Evolutionary conservation across 2,113 vertebrate genomes (phyloP).

Genomic region (Amphiprion percula): DNA sequence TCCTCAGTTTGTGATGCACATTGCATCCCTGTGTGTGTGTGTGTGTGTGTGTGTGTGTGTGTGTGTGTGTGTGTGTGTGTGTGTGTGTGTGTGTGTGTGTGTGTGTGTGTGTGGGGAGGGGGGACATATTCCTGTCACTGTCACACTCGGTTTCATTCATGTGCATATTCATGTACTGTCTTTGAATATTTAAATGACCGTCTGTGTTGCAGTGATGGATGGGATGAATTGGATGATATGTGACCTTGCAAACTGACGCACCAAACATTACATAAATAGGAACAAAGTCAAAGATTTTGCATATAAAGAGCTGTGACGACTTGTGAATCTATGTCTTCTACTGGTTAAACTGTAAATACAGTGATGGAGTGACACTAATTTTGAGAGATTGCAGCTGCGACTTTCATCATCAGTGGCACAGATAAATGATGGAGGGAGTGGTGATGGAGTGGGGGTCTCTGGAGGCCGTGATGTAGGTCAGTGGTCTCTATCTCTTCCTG

Average conservation of each 20-base stretch:
- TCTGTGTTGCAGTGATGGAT: too few relatives aligned
- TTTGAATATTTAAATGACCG: too few relatives aligned
- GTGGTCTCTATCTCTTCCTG: constrained; percentile 32
- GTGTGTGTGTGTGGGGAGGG: not conserved
- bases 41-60: not conserved
- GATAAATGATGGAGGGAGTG: constrained; percentile 8
- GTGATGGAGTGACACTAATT: too few relatives aligned
- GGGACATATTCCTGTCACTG: constrained; percentile 5
- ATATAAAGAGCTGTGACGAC: too few relatives aligned
- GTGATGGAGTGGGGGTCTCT: constrained; percentile 31
- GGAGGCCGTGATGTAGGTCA: constrained; percentile 56
- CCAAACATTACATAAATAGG: too few relatives aligned
- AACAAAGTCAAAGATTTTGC: too few relatives aligned
- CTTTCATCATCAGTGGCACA: too few relatives aligned
- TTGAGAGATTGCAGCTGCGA: too few relatives aligned
- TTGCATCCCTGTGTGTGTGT: constrained; percentile 3
- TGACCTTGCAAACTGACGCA: too few relatives aligned
- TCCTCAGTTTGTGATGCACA: constrained; percentile 49
- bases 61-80: not conserved
- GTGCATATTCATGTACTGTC: not conserved
- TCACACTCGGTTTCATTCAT: constrained; percentile 8
- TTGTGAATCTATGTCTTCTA: too few relatives aligned
- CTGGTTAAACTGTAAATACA: too few relatives aligned
- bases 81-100: not conserved
- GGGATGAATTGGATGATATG: too few relatives aligned